These are phyloP conservation scores for Lordiphosa andalusiaca DNA, from an alignment of 2,888 invertebrate genomes.

Conservation along the genomic window DNA sequence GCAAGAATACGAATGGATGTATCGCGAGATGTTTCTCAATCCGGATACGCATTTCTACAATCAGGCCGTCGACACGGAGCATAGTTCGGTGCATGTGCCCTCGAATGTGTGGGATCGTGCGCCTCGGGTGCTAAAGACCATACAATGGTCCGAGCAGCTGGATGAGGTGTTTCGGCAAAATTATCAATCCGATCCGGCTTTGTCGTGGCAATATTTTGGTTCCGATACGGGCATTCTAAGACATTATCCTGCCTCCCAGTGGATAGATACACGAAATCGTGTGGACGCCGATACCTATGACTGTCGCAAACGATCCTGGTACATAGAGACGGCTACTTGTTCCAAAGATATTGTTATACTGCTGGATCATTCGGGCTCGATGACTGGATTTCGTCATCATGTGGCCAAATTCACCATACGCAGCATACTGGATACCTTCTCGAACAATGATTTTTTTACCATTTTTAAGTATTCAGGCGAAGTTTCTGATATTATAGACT, in stretches of 20 bases:
- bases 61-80: slow-evolving; percentile 88
- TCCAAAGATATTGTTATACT: slow-evolving; percentile 98
- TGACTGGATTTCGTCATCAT: slow-evolving; percentile 91
- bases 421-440: slow-evolving; percentile 95
- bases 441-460: slow-evolving; percentile 98
- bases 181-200: slow-evolving; percentile 91
- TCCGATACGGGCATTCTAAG: slow-evolving; percentile 95
- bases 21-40: slow-evolving; percentile 83
- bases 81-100: slow-evolving; percentile 95
- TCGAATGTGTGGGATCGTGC: slow-evolving; percentile 94
- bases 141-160: slow-evolving; percentile 93
- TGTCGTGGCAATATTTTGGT: slow-evolving; percentile 99
- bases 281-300: slow-evolving; percentile 90
- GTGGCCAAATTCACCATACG: slow-evolving; percentile 92
- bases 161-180: slow-evolving; percentile 92
- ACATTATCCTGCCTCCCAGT: slow-evolving; percentile 92
- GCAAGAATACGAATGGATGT: slow-evolving; percentile 79
- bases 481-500: slow-evolving; percentile 88
- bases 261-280: slow-evolving; percentile 81
- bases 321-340: slow-evolving; percentile 98
- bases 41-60: slow-evolving; percentile 92
- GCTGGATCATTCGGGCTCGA: slow-evolving; percentile 97
- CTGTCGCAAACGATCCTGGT: slow-evolving; percentile 96
- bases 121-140: slow-evolving; percentile 85
- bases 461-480: slow-evolving; percentile 90